phyloP scores from a whole-genome alignment of 2,888 invertebrate species.

The Arenicola marina region DNA sequence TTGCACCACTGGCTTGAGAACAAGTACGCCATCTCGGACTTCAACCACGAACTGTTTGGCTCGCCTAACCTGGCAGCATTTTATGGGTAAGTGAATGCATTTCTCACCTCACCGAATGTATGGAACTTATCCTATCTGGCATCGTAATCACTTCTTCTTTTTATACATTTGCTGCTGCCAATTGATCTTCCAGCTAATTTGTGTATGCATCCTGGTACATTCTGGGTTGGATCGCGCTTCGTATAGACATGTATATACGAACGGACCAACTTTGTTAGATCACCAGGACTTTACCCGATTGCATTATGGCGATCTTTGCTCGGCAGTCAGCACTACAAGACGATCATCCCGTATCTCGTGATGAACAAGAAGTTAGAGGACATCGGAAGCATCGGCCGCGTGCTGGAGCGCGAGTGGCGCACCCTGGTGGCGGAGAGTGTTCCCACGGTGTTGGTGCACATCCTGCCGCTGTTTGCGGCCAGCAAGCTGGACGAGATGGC shows the following conservation, averaged over 20 bases:
- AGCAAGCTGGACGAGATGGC: constrained; percentile 22
- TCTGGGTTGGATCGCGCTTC: too few relatives aligned
- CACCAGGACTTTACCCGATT: too few relatives aligned
- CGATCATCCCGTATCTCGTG: constrained; percentile 45
- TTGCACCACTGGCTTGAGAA: constrained; percentile 47
- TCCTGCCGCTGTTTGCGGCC: constrained; percentile 52
- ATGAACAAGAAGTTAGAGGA: constrained; percentile 32
- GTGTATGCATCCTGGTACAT: too few relatives aligned
- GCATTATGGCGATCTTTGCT: background rate
- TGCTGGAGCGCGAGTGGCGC: constrained; percentile 27
- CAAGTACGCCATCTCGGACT: constrained; percentile 37
- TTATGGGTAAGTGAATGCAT: constrained; percentile 37
- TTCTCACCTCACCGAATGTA: too few relatives aligned
- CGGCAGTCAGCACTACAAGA: constrained; percentile 24
- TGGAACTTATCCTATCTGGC: too few relatives aligned
- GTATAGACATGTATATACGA: too few relatives aligned
- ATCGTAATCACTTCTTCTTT: too few relatives aligned
- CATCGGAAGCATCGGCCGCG: constrained; percentile 31
- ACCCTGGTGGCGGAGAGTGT: constrained; percentile 38
- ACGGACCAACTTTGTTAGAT: too few relatives aligned
- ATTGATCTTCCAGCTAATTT: too few relatives aligned
- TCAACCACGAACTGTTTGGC: constrained; percentile 43
- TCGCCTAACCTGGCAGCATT: constrained; percentile 36
- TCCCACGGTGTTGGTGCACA: constrained; percentile 44
- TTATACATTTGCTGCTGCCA: too few relatives aligned